A percentile compares a stretch with the other conserved stretches of the same genome.
Evolutionary conservation across 2,797 vertebrate genomes (phyloP).

Genomic region (Hippocampus kuda): DNA sequence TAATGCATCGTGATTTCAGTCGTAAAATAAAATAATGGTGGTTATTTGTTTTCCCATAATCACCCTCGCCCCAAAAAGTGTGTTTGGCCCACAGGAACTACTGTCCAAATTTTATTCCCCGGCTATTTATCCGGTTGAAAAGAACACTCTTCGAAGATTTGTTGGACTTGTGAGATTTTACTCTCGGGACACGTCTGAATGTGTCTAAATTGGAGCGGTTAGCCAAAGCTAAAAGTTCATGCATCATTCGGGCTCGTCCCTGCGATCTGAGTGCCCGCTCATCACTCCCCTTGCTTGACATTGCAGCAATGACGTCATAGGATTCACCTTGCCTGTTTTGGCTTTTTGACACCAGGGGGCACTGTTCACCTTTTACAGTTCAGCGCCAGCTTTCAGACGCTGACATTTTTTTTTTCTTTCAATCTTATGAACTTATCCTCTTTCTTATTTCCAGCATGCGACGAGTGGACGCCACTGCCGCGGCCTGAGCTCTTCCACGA

Average conservation of each 20-base stretch:
- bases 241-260: not conserved
- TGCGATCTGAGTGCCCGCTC: not conserved
- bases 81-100: not conserved
- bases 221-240: no score
- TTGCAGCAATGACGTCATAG: conserved; percentile 22
- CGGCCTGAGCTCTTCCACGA: conserved; percentile 79
- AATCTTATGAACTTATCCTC: not conserved
- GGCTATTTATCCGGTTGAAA: no score
- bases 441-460: conserved; percentile 69
- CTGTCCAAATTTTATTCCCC: no score
- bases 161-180: no score
- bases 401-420: not conserved
- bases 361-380: conserved; percentile 30
- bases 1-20: no score
- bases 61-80: not conserved
- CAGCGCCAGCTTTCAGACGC: not conserved
- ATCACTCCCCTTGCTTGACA: conserved; percentile 34
- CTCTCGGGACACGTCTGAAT: no score
- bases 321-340: conserved; percentile 16
- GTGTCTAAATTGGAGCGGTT: no score
- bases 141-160: no score
- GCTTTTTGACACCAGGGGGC: conserved; percentile 65
- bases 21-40: no score
- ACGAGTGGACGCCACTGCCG: conserved; percentile 84
- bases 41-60: no score